Percentiles rank a stretch among this genome's conserved stretches.
Evolutionary conservation across 2,888 invertebrate species (phyloP).

Genomic region (Acanthosoma haemorrhoidale): DNA sequence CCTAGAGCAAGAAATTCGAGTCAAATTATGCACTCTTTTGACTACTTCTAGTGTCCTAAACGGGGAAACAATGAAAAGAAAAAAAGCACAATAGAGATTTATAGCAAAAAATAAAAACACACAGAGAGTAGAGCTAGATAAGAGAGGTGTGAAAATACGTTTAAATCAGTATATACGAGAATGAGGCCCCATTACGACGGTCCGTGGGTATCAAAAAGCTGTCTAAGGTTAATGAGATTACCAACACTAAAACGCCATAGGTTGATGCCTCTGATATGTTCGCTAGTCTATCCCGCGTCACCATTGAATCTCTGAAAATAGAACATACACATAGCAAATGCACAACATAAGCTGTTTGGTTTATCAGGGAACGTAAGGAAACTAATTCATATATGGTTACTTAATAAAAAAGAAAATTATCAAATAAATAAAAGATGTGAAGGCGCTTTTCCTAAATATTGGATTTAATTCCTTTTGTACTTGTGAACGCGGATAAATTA

Average conservation of each 20-base stretch:
- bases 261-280: conserved; percentile 34
- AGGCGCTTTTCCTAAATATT: conserved; percentile 4
- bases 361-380: conserved; percentile 3
- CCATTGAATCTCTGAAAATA: conserved; percentile 37
- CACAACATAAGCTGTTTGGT: conserved; percentile 30
- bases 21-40: conserved; percentile 33
- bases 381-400: neutral
- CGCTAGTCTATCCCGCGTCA: conserved; percentile 34
- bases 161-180: conserved; percentile 39
- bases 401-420: neutral
- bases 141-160: conserved; percentile 36
- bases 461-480: neutral
- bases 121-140: conserved; percentile 35
- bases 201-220: conserved; percentile 39
- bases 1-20: conserved; percentile 29
- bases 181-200: conserved; percentile 39
- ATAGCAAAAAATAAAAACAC: conserved; percentile 34
- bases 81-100: conserved; percentile 38
- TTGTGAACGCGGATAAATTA: no score
- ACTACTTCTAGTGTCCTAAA: conserved; percentile 37
- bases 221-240: conserved; percentile 39
- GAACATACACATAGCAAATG: conserved; percentile 39
- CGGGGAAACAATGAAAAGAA: conserved; percentile 38
- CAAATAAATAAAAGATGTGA: neutral
- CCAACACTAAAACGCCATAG: conserved; percentile 39